These are phyloP conservation scores for Matsumyia berberina DNA, from an alignment of 2,888 invertebrate genomes.

Conservation along the genomic window DNA sequence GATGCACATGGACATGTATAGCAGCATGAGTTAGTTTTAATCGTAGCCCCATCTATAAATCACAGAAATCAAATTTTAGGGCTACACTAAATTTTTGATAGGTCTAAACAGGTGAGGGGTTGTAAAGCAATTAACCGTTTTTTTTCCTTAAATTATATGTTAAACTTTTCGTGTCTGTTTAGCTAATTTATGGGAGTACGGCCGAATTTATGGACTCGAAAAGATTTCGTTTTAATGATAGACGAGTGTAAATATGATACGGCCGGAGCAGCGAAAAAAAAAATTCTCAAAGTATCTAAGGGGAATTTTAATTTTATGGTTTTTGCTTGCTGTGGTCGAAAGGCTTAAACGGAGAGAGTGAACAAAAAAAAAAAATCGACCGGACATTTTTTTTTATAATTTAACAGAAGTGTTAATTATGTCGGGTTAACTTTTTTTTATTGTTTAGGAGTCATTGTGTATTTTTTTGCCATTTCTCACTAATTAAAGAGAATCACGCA, in stretches of 20 bases:
- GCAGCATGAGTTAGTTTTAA: neutral
- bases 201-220: conserved; percentile 32
- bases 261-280: conserved; percentile 11
- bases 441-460: neutral
- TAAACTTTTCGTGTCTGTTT: conserved; percentile 13
- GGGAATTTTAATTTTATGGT: conserved; percentile 23
- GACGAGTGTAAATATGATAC: conserved; percentile 31
- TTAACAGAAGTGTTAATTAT: conserved; percentile 33
- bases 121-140: conserved; percentile 29
- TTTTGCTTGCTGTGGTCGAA: conserved; percentile 13
- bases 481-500: conserved; percentile 31
- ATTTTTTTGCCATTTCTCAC: neutral
- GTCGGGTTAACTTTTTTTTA: conserved; percentile 22
- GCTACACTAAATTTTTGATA: conserved; percentile 20
- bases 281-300: conserved; percentile 14
- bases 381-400: conserved; percentile 4
- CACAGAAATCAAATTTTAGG: conserved; percentile 40
- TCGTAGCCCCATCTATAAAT: conserved; percentile 31
- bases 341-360: neutral
- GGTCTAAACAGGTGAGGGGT: neutral
- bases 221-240: conserved; percentile 37
- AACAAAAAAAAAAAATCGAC: neutral
- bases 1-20: neutral
- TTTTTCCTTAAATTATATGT: neutral
- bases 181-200: conserved; percentile 20